Conservation (phyloP, 2,113 vertebrate species). For the Triplophysa dalaica region DNA sequence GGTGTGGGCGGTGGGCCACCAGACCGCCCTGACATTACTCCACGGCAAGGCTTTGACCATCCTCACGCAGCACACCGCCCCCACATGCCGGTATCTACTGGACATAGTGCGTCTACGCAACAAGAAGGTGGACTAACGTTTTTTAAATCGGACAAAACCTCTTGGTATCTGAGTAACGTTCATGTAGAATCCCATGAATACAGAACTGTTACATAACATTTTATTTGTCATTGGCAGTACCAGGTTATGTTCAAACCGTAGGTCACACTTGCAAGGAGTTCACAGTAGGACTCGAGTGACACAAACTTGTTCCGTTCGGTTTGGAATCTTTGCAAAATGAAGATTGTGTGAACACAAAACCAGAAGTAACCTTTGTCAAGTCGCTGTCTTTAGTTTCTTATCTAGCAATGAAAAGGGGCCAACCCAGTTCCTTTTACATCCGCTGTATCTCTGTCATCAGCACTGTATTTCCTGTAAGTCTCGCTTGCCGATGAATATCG, state of each 20-base stretch:
- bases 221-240: neutral
- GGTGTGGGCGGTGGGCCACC: constrained; percentile 93
- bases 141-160: neutral
- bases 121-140: constrained; percentile 90
- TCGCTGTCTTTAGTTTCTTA: constrained; percentile 60
- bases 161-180: neutral
- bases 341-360: constrained; percentile 9
- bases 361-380: constrained; percentile 32
- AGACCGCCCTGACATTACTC: constrained; percentile 91
- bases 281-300: neutral
- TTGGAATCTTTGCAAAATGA: constrained; percentile 25
- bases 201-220: neutral
- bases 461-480: constrained; percentile 21
- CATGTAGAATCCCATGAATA: neutral
- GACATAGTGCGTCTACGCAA: constrained; percentile 81
- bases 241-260: neutral
- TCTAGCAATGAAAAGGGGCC: constrained; percentile 33
- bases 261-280: neutral
- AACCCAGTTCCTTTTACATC: constrained; percentile 2
- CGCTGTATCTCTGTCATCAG: constrained; percentile 22
- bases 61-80: constrained; percentile 78
- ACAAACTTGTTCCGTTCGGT: constrained; percentile 6
- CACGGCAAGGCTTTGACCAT: constrained; percentile 92
- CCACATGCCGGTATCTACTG: constrained; percentile 76
- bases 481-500: constrained; percentile 29